These are phyloP conservation scores for Paracentrotus lividus DNA, from an alignment of 53 echinoderm and acorn worm species.

Conservation along the genomic window DNA sequence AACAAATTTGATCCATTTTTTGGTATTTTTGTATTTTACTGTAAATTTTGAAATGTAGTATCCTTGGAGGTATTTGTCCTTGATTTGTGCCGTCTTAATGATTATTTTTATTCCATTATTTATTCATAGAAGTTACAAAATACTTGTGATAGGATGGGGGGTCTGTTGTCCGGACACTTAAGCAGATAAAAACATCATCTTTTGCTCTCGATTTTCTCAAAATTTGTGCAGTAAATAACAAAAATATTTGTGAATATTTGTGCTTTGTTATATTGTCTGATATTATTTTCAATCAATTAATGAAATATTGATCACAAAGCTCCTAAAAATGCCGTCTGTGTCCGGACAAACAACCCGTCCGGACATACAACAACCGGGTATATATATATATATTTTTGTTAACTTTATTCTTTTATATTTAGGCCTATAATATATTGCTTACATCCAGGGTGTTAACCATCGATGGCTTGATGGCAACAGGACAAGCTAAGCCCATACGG, in stretches of 20 bases:
- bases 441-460: neutral
- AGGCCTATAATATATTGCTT: neutral
- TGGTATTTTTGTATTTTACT: neutral
- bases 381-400: neutral
- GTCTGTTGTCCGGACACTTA: no score
- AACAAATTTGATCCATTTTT: neutral
- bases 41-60: neutral
- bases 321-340: no score
- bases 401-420: neutral
- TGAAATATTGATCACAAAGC: no score
- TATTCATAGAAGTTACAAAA: neutral
- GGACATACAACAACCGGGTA: no score
- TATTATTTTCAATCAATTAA: neutral
- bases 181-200: no score
- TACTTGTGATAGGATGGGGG: neutral
- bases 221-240: no score
- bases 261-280: neutral
- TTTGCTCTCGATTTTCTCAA: no score
- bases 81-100: neutral
- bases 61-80: neutral
- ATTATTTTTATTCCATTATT: neutral
- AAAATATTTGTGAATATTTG: no score
- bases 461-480: neutral
- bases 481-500: neutral
- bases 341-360: no score